Evolutionary conservation across 2,888 invertebrate species (phyloP), one percentile per base, ranked within the genome.

Genomic region (Sarcophaga variegata): DNA sequence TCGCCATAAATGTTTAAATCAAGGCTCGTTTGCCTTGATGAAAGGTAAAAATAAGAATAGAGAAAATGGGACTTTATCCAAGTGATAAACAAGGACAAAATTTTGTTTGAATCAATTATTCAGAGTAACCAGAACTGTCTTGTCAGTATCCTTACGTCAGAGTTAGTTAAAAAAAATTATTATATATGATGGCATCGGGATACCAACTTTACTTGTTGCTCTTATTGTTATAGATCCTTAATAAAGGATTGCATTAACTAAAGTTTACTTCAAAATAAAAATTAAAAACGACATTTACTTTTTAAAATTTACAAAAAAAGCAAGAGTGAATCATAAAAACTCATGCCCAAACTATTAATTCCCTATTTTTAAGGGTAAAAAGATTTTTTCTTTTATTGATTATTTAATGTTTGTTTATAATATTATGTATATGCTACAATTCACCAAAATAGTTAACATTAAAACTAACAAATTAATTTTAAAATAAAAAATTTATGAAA

Each of bases 191-290:
- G 22, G 22, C 22, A 22, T 22, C 22, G 22, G 22, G 22, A 22
- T 22, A 87, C 87, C 87, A 87, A 87, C 87, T 79, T 81, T 81
- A 78, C 69, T 82, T 83, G 67, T 80, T 86, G 70, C 69, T 83
- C 77, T 76, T 80, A 80, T 76, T 74, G 66, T 59, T 71, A 76
- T 63, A 64, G 45, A 69, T 22, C 66, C 71, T 81, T 49, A 74
- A 75, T 49, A 71, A 67, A 66, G 70, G 76, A n/a, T 54, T 54
- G 54, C 71, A 72, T 66, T 67, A 83, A 83, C 86, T 86, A 83
- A 81, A 84, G 77, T 88, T 89, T 89, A 89, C 83, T 90, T 89
- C 90, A 90, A 90, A 91, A 72, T 83, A 78, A 91, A 91, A 91
- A 90, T 90, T 88, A 90, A 90, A 90, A 75, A 88, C 63, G 49